phyloP scores from a whole-genome alignment of 2,888 invertebrate genomes.

The Andrena camellia region DNA sequence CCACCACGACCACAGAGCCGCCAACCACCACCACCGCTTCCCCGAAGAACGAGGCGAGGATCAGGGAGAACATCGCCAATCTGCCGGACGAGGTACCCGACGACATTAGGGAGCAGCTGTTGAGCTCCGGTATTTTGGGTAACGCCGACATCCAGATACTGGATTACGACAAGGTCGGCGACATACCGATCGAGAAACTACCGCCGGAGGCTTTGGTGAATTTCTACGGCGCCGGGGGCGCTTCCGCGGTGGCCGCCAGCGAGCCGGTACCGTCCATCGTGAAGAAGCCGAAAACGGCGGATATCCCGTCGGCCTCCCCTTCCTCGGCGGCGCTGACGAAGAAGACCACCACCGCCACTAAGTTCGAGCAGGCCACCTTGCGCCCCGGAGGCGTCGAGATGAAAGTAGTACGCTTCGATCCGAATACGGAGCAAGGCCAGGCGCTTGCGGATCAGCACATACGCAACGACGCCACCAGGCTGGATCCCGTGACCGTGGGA shows the following conservation, averaged over 20 bases:
- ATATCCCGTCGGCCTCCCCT: conserved; percentile 38
- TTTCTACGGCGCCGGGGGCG: conserved; percentile 94
- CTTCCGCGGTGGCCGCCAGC: conserved; percentile 88
- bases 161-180: conserved; percentile 95
- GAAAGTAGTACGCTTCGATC: conserved; percentile 94
- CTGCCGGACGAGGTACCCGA: conserved; percentile 96
- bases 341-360: conserved; percentile 67
- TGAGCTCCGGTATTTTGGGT: conserved; percentile 94
- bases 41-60: conserved; percentile 86
- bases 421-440: conserved; percentile 90
- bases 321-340: conserved; percentile 57
- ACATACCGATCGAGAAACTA: conserved; percentile 92
- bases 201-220: conserved; percentile 95
- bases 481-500: conserved; percentile 90
- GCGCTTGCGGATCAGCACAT: conserved; percentile 91
- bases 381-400: conserved; percentile 90
- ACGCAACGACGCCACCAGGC: conserved; percentile 89
- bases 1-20: conserved; percentile 86
- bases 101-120: conserved; percentile 92
- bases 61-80: conserved; percentile 84
- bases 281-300: conserved; percentile 79
- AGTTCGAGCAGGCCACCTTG: conserved; percentile 83
- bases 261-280: conserved; percentile 90
- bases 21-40: conserved; percentile 86
- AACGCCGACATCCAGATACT: conserved; percentile 95